Conservation (phyloP, 1,140 invertebrate genomes). For the Sarcophaga bullata region DNA sequence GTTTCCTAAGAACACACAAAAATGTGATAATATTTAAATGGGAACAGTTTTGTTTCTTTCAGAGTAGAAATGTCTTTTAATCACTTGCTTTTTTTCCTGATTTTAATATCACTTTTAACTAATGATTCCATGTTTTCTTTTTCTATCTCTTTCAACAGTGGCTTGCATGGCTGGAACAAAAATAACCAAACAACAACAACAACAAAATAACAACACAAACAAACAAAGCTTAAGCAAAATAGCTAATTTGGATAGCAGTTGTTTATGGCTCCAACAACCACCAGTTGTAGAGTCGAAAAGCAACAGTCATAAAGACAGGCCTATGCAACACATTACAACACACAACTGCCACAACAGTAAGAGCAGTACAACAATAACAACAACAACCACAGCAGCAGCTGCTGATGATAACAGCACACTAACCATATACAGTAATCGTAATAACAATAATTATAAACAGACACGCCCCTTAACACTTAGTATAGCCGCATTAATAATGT, state of each 20-base stretch:
- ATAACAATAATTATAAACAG: too few relatives aligned
- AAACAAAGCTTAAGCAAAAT: too few relatives aligned
- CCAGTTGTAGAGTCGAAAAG: not conserved
- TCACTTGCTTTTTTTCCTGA: not conserved
- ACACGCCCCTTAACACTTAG: constrained; percentile 14
- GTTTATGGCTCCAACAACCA: constrained; percentile 26
- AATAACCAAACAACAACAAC: not conserved
- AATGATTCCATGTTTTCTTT: not conserved
- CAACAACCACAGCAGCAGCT: not conserved
- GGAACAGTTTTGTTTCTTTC: not conserved
- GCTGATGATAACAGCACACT: too few relatives aligned
- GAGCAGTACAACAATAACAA: not conserved
- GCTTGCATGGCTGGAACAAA: constrained; percentile 28
- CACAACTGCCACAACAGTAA: not conserved
- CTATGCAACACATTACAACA: not conserved
- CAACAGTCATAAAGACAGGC: not conserved
- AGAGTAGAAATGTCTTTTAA: not conserved
- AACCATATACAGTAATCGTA: too few relatives aligned
- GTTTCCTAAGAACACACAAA: not conserved
- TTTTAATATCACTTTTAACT: constrained; percentile 12
- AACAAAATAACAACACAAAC: not conserved
- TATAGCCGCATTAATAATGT: not conserved
- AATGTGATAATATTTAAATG: too few relatives aligned
- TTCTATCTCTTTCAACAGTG: not conserved
- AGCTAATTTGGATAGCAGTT: constrained; percentile 6